Conservation (phyloP, 2,113 vertebrate genomes). For the Lampris megalopsis region DNA sequence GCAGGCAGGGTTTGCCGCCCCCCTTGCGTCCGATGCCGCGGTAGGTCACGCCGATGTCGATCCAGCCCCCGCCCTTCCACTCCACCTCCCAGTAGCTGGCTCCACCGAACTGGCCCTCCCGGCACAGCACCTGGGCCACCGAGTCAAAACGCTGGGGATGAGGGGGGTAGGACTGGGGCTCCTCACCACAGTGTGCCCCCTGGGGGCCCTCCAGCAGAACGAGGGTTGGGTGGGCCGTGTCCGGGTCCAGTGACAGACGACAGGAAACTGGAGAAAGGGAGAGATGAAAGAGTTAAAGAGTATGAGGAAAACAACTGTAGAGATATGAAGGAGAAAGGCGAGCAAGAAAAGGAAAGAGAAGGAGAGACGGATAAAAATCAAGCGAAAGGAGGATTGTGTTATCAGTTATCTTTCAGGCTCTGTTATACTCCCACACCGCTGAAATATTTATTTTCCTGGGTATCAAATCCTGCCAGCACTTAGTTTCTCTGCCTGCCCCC, state of each 20-base stretch:
- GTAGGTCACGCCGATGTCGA: constrained; percentile 77
- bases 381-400: no score
- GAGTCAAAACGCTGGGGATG: constrained; percentile 76
- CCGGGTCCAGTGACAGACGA: constrained; percentile 66
- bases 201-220: constrained; percentile 64
- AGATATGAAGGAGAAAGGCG: no score
- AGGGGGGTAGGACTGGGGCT: constrained; percentile 67
- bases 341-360: not conserved
- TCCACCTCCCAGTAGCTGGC: constrained; percentile 82
- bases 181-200: constrained; percentile 76
- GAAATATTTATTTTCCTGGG: no score
- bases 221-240: constrained; percentile 76
- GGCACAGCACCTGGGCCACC: constrained; percentile 76
- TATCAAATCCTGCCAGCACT: no score
- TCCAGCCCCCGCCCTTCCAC: constrained; percentile 77
- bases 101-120: constrained; percentile 66
- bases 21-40: constrained; percentile 72
- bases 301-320: no score
- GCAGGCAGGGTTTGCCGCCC: constrained; percentile 72
- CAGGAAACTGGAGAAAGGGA: constrained; percentile 54
- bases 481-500: no score
- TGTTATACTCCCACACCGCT: no score
- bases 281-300: not conserved
- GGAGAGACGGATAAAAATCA: not conserved
- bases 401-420: no score